A percentile compares a stretch with the other conserved stretches of the same genome.
phyloP scores from a whole-genome alignment of 2,113 vertebrate species.

The Melanerpes formicivorus region DNA sequence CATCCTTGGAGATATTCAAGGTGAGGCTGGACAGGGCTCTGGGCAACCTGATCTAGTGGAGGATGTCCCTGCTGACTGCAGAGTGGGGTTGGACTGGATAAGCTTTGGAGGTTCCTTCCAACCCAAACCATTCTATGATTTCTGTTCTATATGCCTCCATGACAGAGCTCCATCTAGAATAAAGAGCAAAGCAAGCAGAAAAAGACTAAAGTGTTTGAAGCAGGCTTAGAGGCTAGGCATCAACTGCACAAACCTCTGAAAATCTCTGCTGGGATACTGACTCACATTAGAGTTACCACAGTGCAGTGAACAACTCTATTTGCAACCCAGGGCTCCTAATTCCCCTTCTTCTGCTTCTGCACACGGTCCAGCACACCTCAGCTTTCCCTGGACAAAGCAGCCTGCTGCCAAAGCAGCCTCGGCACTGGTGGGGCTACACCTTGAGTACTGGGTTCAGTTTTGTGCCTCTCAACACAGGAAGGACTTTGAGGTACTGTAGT shows the following conservation, averaged over 20 bases:
- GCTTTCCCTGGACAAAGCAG: not conserved
- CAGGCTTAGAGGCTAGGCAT: not conserved
- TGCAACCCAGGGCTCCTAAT: not conserved
- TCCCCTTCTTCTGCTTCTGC: rapidly evolving
- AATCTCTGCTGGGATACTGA: not conserved
- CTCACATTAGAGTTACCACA: not conserved
- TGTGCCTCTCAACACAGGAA: no score
- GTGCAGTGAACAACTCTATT: not conserved
- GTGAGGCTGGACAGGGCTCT: no score
- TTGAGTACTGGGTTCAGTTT: no score
- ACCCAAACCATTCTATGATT: no score
- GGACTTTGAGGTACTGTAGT: no score
- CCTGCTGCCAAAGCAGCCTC: not conserved
- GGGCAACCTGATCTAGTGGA: no score
- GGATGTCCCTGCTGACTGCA: no score
- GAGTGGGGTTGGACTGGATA: no score
- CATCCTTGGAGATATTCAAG: no score
- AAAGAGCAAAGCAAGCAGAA: not conserved
- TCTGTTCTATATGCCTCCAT: not conserved
- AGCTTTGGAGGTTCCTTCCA: no score
- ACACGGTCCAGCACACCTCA: not conserved
- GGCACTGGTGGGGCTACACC: no score
- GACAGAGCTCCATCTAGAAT: not conserved
- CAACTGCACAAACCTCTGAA: not conserved
- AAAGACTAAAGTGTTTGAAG: not conserved